Base-by-base conservation (phyloP, 2,888 invertebrate species). In the Melanostoma mellinum region DNA sequence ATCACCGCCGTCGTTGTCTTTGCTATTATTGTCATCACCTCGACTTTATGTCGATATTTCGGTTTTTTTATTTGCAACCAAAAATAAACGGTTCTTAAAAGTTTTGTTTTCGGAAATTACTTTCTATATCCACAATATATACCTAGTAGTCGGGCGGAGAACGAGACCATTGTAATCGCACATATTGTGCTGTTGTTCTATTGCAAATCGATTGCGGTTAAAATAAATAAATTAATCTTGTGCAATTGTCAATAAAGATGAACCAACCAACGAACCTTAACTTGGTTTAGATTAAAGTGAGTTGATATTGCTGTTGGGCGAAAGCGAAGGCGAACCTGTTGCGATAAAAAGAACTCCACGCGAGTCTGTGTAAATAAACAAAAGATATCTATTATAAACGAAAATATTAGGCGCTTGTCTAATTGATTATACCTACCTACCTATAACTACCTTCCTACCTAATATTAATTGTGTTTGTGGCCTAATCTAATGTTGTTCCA, bases 1-100 rank as follows among this genome's bases (percentile, higher is more conserved):
- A 86, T 77, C 80, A 75, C 77, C 77, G 85, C 85, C 85, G 86
- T 80, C 77, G 86, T 84, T 86, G 84, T 84, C 84, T 84, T 84
- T 79, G 71, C 84, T 79, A 84, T 84, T 84, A 84, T 84, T 84
- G 84, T 84, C 74, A 79, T 84, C 84, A 79, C 79, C 78, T 84
- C 79, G 84, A 75, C 79, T 84, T 84, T 79, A 79, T 84, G 84
- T 84, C 79, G 79, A 79, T 84, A 84, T 79, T 78, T 74, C 53
- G 71, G 65, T 79, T 84, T 84, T 84, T 84, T 84, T 84, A 79
- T 84, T 75, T 74, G 82, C 69, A 74, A 73, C 52, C 82, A 78
- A 84, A 84, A 78, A 84, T 84, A 78, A 84, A 84, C 74, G 78
- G 82, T 78, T 84, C 82, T 84, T 79, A 84, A 84, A 84, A 84